Evolutionary conservation across 2,113 vertebrate species (phyloP).

Genomic region (Hemicordylus capensis): DNA sequence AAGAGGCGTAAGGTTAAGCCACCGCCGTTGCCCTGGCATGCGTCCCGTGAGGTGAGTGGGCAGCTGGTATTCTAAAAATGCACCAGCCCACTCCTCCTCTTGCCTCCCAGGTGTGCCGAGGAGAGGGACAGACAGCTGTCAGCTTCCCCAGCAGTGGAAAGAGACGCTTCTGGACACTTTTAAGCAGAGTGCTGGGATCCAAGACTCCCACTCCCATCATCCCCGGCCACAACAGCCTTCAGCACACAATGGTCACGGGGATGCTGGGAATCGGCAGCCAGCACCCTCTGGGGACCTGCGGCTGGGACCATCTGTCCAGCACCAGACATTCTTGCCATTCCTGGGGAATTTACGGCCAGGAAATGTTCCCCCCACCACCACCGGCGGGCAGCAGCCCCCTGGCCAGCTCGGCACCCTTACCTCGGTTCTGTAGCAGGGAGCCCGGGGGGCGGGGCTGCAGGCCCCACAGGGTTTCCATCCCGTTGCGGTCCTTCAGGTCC

Average conservation of each 20-base stretch:
- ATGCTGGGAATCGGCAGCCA: too few relatives aligned
- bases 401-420: conserved; percentile 69
- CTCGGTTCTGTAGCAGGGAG: conserved; percentile 88
- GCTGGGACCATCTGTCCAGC: too few relatives aligned
- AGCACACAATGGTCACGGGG: too few relatives aligned
- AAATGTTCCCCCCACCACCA: too few relatives aligned
- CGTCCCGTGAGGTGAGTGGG: neutral
- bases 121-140: neutral
- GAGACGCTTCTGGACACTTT: neutral
- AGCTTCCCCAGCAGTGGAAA: too few relatives aligned
- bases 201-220: too few relatives aligned
- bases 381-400: too few relatives aligned
- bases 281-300: too few relatives aligned
- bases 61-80: neutral
- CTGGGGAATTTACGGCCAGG: too few relatives aligned
- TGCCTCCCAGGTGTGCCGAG: neutral
- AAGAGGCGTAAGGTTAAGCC: neutral
- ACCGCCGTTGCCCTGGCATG: conserved; percentile 4
- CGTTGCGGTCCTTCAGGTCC: conserved; percentile 92
- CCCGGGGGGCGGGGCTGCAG: conserved; percentile 91
- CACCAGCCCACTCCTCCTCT: neutral
- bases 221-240: too few relatives aligned
- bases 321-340: too few relatives aligned
- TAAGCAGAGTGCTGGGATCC: too few relatives aligned
- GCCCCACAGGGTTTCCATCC: conserved; percentile 92